phyloP scores from a whole-genome alignment of 1,140 invertebrate species.

The Microplitis mediator region DNA sequence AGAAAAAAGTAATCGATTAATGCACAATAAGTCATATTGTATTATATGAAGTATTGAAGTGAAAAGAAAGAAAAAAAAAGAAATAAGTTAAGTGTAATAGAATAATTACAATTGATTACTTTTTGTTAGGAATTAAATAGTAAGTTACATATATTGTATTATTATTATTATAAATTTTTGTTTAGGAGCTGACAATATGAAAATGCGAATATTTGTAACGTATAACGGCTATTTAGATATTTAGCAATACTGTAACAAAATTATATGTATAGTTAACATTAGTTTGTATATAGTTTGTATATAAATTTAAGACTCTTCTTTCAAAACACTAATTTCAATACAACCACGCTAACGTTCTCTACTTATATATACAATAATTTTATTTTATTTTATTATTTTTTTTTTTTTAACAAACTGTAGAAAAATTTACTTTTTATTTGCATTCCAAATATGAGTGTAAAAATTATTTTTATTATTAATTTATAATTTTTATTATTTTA shows the following conservation, averaged over 20 bases:
- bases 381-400: background rate
- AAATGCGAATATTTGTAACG: background rate
- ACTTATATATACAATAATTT: background rate
- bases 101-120: background rate
- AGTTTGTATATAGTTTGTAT: slow-evolving; percentile 34
- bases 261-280: slow-evolving; percentile 23
- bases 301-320: slow-evolving; percentile 26
- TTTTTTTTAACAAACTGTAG: background rate
- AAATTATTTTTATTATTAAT: too few relatives aligned
- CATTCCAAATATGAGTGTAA: too few relatives aligned
- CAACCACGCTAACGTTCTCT: background rate
- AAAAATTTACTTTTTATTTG: background rate
- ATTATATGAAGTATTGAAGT: background rate
- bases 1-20: background rate
- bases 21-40: background rate
- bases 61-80: background rate
- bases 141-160: background rate
- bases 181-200: background rate
- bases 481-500: background rate
- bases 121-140: background rate
- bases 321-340: slow-evolving; percentile 31
- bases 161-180: background rate
- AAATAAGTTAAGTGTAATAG: background rate
- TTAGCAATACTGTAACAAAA: background rate
- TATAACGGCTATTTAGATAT: background rate